These are phyloP conservation scores for Denticeps clupeoides DNA, from an alignment of 2,797 vertebrate genomes.

Conservation along the genomic window DNA sequence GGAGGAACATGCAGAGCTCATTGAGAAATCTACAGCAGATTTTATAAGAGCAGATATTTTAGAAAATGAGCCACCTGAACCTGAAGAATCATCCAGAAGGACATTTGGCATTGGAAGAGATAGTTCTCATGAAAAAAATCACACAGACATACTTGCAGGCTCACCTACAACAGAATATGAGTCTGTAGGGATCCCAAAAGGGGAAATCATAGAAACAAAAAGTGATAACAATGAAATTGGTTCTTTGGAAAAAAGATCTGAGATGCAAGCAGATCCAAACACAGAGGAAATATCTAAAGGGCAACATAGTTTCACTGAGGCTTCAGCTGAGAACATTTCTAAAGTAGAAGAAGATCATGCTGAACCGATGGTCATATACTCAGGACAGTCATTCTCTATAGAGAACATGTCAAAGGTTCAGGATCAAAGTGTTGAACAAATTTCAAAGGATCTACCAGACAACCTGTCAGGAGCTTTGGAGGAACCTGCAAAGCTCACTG, in stretches of 20 bases:
- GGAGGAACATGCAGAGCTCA: slow-evolving; percentile 9
- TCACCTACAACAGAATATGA: slow-evolving; percentile 3
- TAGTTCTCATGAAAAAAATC: too few species aligned
- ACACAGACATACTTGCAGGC: too few species aligned
- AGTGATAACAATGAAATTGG: neutral
- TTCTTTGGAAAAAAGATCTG: neutral
- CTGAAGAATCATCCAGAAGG: too few species aligned
- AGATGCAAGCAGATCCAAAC: too few species aligned
- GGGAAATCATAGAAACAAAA: neutral
- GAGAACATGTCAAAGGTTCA: neutral
- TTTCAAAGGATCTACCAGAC: too few species aligned
- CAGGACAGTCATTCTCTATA: too few species aligned
- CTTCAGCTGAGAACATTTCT: neutral
- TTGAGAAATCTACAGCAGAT: slow-evolving; percentile 2
- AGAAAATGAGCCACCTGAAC: neutral
- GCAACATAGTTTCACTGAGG: neutral
- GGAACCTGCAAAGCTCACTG: slow-evolving; percentile 9
- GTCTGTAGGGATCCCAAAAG: neutral
- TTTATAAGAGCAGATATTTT: neutral
- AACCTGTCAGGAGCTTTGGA: too few species aligned
- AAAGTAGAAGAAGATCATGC: neutral
- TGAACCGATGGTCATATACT: too few species aligned
- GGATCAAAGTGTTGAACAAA: neutral
- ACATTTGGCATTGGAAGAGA: too few species aligned
- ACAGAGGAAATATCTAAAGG: neutral